Evolutionary conservation across 2,113 vertebrate species (phyloP).

Genomic region (Pontoporia blainvillei): DNA sequence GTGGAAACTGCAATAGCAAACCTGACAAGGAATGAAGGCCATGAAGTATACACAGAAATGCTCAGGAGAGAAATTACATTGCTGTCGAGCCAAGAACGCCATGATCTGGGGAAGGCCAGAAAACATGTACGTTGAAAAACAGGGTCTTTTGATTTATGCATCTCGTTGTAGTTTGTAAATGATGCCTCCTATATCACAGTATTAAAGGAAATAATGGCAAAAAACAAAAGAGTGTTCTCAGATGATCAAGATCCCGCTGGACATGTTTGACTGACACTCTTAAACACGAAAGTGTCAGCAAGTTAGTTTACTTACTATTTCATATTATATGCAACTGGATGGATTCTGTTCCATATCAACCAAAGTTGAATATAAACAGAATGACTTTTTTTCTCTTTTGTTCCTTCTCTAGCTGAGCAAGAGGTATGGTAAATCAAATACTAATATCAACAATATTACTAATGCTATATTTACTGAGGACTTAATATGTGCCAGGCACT

Average conservation of each 20-base stretch:
- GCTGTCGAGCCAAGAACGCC: conserved; percentile 40
- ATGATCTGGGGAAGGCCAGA: not conserved
- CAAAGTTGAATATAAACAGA: not conserved
- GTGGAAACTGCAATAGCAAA: conserved; percentile 20
- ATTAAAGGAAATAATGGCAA: not conserved
- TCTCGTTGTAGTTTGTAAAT: not conserved
- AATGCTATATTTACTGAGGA: not conserved
- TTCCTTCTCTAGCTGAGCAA: not conserved
- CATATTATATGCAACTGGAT: not conserved
- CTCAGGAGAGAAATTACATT: conserved; percentile 8
- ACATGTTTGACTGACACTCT: not conserved
- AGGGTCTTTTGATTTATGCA: not conserved
- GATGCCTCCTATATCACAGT: not conserved
- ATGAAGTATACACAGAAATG: conserved; percentile 10
- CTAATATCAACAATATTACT: not conserved
- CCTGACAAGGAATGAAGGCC: conserved; percentile 56
- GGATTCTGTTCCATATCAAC: not conserved
- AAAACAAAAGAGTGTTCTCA: not conserved
- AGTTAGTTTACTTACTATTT: not conserved
- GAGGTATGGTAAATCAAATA: not conserved
- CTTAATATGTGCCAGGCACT: not conserved
- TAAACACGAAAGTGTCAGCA: not conserved
- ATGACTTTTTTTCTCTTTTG: not conserved
- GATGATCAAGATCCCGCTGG: not conserved
- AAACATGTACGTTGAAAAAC: conserved; percentile 21